Evolutionary conservation across 2,797 vertebrate species (phyloP).

Genomic region (Acrossocheilus wenchowensis): DNA sequence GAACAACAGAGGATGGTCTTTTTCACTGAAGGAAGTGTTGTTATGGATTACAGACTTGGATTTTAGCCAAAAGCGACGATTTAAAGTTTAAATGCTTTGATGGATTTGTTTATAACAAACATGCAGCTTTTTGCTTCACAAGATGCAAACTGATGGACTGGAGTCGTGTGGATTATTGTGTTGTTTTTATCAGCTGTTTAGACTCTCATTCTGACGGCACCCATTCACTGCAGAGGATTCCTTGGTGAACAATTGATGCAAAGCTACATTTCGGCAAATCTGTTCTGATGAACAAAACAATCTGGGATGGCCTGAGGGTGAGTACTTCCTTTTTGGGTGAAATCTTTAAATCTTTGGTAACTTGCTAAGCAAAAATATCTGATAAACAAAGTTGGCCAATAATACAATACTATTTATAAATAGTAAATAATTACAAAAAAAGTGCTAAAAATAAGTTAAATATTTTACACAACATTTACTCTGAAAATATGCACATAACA

Average conservation of each 20-base stretch:
- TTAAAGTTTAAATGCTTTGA: not conserved
- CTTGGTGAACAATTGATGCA: not conserved
- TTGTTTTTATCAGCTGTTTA: not conserved
- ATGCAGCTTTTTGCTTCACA: not conserved
- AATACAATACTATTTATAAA: not conserved
- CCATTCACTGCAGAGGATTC: not conserved
- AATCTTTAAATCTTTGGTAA: not conserved
- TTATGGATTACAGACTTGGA: not conserved
- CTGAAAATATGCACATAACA: not conserved
- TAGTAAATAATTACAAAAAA: not conserved
- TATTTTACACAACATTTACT: not conserved
- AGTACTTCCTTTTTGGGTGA: not conserved
- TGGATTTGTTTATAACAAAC: not conserved
- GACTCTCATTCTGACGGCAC: not conserved
- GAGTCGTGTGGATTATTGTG: not conserved
- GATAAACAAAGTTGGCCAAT: not conserved
- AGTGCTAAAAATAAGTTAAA: not conserved
- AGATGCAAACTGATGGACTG: not conserved
- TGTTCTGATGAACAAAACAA: not conserved
- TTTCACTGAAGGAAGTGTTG: not conserved
- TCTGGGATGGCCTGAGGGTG: not conserved
- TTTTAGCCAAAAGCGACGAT: not conserved
- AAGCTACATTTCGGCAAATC: not conserved
- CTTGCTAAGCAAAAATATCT: not conserved
- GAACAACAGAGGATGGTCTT: not conserved